phyloP scores from a whole-genome alignment of 2,113 vertebrate genomes.

The Rhea americana region DNA sequence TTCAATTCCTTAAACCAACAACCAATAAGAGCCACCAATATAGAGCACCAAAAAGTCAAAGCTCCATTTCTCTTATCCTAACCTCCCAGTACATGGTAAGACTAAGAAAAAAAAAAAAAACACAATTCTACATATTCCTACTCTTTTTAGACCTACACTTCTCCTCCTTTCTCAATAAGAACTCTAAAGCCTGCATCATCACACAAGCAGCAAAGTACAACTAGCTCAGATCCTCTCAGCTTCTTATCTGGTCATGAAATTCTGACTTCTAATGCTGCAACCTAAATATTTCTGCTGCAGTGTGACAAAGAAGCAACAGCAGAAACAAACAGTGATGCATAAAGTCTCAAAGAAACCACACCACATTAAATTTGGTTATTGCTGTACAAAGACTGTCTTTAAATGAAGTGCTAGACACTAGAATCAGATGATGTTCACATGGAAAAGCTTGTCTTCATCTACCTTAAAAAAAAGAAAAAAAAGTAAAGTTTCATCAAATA shows the following conservation, averaged over 20 bases:
- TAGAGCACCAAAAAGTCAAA: not conserved
- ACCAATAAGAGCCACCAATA: not conserved
- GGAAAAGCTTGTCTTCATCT: not conserved
- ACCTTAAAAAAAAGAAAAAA: not conserved
- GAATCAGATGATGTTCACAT: not conserved
- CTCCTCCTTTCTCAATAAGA: not conserved
- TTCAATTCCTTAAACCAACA: conserved; percentile 12
- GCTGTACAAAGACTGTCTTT: not conserved
- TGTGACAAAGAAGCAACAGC: not conserved
- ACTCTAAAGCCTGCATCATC: rapidly evolving
- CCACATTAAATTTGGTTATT: not conserved
- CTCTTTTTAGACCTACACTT: not conserved
- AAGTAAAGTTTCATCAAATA: not conserved
- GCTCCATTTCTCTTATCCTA: not conserved
- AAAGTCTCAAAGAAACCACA: not conserved
- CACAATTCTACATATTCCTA: not conserved
- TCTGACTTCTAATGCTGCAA: not conserved
- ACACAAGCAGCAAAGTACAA: not conserved
- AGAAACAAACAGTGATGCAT: not conserved
- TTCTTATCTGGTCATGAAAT: not conserved
- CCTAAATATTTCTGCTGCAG: not conserved
- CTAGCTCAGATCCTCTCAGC: not conserved
- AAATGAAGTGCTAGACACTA: not conserved
- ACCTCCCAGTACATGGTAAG: not conserved
- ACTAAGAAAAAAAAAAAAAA: not conserved